Conservation (phyloP, 2,113 vertebrate genomes). For the Entomyzon cyanotis region DNA sequence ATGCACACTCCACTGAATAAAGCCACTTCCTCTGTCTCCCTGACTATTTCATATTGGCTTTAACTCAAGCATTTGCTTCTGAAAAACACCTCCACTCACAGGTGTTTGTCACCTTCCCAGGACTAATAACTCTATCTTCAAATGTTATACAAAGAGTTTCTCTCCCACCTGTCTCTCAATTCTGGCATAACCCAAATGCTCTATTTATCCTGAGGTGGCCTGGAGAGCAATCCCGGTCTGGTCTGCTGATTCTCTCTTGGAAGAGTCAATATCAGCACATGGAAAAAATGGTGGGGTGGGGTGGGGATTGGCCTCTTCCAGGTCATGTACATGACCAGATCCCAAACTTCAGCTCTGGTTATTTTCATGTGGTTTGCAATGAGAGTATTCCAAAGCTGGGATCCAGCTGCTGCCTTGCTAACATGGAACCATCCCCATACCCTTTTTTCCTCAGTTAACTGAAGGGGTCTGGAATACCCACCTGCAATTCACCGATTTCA, state of each 20-base stretch:
- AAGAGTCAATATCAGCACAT: not conserved
- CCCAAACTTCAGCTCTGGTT: not conserved
- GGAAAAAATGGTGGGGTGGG: not conserved
- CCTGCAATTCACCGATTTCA: not conserved
- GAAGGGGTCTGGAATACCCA: not conserved
- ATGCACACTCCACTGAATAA: not conserved
- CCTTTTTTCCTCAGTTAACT: not conserved
- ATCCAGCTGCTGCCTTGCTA: not conserved
- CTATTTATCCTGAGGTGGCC: not conserved
- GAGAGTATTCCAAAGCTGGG: not conserved
- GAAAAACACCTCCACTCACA: not conserved
- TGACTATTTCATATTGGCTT: not conserved
- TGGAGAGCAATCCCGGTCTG: not conserved
- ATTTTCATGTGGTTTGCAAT: not conserved
- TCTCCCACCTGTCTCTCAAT: not conserved
- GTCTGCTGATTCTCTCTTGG: not conserved
- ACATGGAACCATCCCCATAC: not conserved
- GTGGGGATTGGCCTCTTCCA: not conserved
- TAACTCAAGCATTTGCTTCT: not conserved
- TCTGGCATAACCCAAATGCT: not conserved
- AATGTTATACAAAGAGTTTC: not conserved
- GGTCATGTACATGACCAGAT: rapidly evolving
- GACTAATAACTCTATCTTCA: not conserved
- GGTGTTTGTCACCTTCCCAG: not conserved
- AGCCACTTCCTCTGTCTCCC: not conserved